Percentiles rank a stretch among this genome's conserved stretches.
phyloP scores from a whole-genome alignment of 64 coral and sea anemone species.

The Hydrozoanthus tunicans region DNA sequence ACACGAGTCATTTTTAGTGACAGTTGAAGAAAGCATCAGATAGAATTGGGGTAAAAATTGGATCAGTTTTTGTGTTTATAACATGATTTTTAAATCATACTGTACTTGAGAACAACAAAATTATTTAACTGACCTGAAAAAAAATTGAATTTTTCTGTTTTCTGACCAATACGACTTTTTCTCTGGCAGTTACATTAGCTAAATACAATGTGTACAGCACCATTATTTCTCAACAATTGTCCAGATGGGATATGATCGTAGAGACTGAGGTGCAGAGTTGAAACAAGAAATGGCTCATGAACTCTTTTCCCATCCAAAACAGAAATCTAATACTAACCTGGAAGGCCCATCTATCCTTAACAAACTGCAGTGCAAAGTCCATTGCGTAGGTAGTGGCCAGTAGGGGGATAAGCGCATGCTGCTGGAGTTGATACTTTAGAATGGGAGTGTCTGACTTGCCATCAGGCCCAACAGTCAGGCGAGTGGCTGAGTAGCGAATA shows the following conservation, averaged over 20 bases:
- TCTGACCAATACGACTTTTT: no score
- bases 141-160: no score
- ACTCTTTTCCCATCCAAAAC: not conserved
- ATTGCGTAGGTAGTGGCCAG: conserved; percentile 73
- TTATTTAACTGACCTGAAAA: no score
- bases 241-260: no score
- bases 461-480: conserved; percentile 76
- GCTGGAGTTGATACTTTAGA: conserved; percentile 80
- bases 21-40: not conserved
- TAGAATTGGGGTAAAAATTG: not conserved
- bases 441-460: conserved; percentile 82
- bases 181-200: no score
- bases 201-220: no score
- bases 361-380: conserved; percentile 76
- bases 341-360: conserved; percentile 83
- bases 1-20: not conserved
- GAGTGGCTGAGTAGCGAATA: conserved; percentile 77
- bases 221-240: no score
- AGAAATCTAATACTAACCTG: conserved; percentile 23
- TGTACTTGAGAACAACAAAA: no score
- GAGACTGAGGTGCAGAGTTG: no score
- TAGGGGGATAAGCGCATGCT: conserved; percentile 70
- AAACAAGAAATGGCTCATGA: no score
- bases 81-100: no score
- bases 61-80: not conserved